Conservation (phyloP, 2,113 vertebrate species). For the Pluvianellus socialis region DNA sequence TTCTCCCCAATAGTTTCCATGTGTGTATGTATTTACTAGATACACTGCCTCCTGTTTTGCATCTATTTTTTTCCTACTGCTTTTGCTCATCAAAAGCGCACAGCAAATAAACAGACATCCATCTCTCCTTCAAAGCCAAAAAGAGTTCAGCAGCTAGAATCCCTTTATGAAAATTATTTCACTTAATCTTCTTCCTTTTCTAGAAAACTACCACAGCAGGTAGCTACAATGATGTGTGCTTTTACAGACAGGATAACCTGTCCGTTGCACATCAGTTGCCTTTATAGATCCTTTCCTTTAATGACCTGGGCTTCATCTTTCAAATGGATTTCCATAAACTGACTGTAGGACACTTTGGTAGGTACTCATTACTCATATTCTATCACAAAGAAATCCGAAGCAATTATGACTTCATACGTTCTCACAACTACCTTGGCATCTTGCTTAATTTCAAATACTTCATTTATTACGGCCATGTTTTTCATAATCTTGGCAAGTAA, state of each 20-base stretch:
- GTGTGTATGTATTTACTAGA: not conserved
- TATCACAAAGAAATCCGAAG: not conserved
- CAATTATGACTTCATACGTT: not conserved
- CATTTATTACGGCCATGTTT: not conserved
- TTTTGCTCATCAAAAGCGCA: not conserved
- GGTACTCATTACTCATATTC: not conserved
- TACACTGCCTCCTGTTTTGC: not conserved
- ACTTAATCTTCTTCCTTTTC: conserved; percentile 11
- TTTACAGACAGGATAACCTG: conserved; percentile 12
- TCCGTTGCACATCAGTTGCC: not conserved
- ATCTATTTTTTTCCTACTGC: not conserved
- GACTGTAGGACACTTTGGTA: not conserved
- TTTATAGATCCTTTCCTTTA: conserved; percentile 2
- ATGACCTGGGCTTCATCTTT: conserved; percentile 1
- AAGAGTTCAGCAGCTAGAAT: conserved; percentile 25
- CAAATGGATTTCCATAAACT: not conserved
- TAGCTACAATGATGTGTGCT: not conserved
- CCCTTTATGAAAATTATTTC: not conserved
- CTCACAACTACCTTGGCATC: not conserved
- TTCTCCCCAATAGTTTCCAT: not conserved
- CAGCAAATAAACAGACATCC: conserved; percentile 18
- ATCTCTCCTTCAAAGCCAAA: conserved; percentile 6
- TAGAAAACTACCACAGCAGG: conserved; percentile 21
- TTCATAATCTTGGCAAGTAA: not conserved
- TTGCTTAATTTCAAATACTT: not conserved